Conservation (phyloP, 2,888 invertebrate species). For the Tribolium freemani region DNA sequence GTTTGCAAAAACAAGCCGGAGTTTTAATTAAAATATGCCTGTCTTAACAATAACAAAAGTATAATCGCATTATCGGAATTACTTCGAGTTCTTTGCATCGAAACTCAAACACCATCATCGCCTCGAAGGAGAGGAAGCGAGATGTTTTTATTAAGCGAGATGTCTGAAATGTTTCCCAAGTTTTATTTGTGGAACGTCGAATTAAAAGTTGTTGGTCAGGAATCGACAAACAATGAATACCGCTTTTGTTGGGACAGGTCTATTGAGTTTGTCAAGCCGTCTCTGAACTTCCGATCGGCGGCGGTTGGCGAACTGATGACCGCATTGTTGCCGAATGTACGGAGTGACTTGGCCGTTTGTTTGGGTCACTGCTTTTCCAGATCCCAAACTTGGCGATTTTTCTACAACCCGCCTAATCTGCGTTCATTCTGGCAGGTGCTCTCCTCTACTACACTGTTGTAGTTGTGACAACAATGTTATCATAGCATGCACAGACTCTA, state of each 20-base stretch:
- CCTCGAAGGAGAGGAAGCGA: conserved; percentile 17
- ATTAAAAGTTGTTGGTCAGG: conserved; percentile 46
- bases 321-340: conserved; percentile 53
- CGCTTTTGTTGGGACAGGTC: conserved; percentile 47
- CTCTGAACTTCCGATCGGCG: conserved; percentile 44
- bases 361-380: conserved; percentile 33
- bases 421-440: conserved; percentile 31
- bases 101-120: conserved; percentile 34
- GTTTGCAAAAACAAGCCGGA: conserved; percentile 50
- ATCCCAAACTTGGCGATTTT: background rate
- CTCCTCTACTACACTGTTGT: conserved; percentile 26
- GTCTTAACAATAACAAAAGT: conserved; percentile 53
- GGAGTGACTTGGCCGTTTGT: conserved; percentile 44
- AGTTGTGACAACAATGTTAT: conserved; percentile 45
- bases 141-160: conserved; percentile 46
- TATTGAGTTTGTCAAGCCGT: conserved; percentile 45
- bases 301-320: conserved; percentile 50
- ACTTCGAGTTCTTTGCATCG: conserved; percentile 42
- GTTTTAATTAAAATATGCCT: conserved; percentile 54
- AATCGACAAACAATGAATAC: conserved; percentile 47
- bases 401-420: conserved; percentile 6
- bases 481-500: conserved; percentile 41
- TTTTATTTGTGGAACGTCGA: conserved; percentile 46
- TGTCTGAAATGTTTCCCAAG: conserved; percentile 45
- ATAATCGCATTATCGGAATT: conserved; percentile 54